These are phyloP conservation scores for Onychomys leucogaster DNA, from an alignment of 2,797 vertebrate genomes.

Conservation along the genomic window DNA sequence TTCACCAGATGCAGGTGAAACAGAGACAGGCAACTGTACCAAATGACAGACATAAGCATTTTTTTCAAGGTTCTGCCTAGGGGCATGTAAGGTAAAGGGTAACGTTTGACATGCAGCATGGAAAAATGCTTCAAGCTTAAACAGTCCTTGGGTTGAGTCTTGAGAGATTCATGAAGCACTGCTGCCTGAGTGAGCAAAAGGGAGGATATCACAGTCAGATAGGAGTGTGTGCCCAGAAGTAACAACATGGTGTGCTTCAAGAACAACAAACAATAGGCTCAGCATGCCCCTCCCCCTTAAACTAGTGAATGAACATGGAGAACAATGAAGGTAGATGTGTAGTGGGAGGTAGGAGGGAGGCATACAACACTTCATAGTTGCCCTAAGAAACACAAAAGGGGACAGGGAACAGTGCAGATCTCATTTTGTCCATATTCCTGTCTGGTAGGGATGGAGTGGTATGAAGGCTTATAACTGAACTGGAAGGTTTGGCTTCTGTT, in stretches of 20 bases:
- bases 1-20: background rate
- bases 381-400: background rate
- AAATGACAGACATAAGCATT: background rate
- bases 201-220: background rate
- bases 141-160: background rate
- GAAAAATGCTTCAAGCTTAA: background rate
- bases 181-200: background rate
- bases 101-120: background rate
- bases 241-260: background rate
- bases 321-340: background rate
- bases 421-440: background rate
- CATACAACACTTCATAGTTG: background rate
- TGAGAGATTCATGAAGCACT: background rate
- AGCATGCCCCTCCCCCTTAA: background rate
- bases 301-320: background rate
- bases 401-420: background rate
- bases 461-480: background rate
- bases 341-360: background rate
- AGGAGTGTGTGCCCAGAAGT: background rate
- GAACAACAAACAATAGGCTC: background rate
- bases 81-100: background rate
- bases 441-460: background rate
- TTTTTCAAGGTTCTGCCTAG: background rate
- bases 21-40: background rate
- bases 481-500: background rate